Evolutionary conservation across 2,888 invertebrate genomes (phyloP).

Genomic region (Plagodis dolabraria): DNA sequence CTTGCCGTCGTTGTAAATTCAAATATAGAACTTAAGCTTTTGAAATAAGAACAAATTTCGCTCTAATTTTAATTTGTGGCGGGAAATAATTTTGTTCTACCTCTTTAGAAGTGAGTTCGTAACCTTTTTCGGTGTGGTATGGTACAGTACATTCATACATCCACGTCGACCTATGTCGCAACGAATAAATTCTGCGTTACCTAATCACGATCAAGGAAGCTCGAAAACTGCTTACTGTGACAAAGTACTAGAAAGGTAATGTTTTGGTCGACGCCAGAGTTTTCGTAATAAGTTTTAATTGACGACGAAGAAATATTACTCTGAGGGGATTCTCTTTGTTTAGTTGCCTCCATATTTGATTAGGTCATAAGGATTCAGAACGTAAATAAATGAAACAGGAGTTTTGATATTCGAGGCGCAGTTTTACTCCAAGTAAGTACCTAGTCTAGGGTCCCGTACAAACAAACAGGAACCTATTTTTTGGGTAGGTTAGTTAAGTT

Average conservation of each 20-base stretch:
- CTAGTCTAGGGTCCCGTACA: too few species aligned
- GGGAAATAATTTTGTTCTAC: constrained; percentile 21
- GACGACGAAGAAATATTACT: constrained; percentile 50
- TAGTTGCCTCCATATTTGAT: constrained; percentile 24
- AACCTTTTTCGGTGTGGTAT: constrained; percentile 26
- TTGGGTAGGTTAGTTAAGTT: too few species aligned
- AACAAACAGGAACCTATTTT: too few species aligned
- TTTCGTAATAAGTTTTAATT: constrained; percentile 66
- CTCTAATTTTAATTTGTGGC: constrained; percentile 27
- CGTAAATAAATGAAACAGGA: too few species aligned
- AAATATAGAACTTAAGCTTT: constrained; percentile 56
- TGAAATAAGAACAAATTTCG: constrained; percentile 40
- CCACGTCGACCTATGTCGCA: constrained; percentile 14
- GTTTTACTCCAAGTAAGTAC: too few species aligned
- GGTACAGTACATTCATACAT: constrained; percentile 20
- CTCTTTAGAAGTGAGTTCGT: constrained; percentile 29
- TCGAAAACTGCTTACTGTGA: constrained; percentile 9
- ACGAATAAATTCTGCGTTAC: constrained; percentile 6
- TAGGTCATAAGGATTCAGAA: constrained; percentile 29
- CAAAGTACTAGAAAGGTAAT: constrained; percentile 19
- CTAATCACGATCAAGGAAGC: not conserved
- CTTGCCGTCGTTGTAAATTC: constrained; percentile 51
- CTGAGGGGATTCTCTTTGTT: constrained; percentile 39
- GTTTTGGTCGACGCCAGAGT: constrained; percentile 40
- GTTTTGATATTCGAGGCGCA: too few species aligned